Percentiles rank a stretch among this genome's conserved stretches.
These are phyloP conservation scores for Pelochelys cantorii DNA, from an alignment of 2,797 vertebrate species.

Conservation along the genomic window DNA sequence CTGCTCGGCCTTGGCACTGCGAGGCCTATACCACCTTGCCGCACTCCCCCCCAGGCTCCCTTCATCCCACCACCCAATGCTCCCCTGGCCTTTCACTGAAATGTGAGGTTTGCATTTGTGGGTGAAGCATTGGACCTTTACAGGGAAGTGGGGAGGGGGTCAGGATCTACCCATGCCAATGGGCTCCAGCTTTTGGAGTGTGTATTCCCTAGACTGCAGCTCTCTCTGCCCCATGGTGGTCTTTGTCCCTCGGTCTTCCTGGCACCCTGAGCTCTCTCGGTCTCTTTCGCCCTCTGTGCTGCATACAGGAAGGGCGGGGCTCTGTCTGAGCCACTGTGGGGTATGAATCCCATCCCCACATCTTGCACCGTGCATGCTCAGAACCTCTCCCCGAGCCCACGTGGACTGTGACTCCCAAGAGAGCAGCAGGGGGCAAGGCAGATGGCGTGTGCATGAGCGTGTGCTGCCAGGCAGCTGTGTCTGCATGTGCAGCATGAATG, in stretches of 20 bases:
- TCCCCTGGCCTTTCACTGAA: constrained; percentile 38
- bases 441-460: background rate
- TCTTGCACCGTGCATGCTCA: background rate
- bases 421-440: background rate
- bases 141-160: background rate
- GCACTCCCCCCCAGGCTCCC: constrained; percentile 24
- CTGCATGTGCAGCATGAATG: background rate
- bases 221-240: background rate
- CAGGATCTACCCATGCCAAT: background rate
- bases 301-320: background rate
- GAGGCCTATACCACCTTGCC: constrained; percentile 13
- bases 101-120: constrained; percentile 39
- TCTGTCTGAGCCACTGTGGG: background rate
- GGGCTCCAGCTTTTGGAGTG: background rate
- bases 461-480: too few relatives aligned
- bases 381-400: background rate
- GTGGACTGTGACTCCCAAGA: background rate
- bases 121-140: background rate
- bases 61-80: constrained; percentile 23
- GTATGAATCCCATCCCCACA: background rate
- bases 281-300: background rate
- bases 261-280: background rate
- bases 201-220: background rate
- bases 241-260: background rate
- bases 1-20: constrained; percentile 26